Conservation (phyloP, 1,140 invertebrate genomes). For the Notospermus geniculatus region DNA sequence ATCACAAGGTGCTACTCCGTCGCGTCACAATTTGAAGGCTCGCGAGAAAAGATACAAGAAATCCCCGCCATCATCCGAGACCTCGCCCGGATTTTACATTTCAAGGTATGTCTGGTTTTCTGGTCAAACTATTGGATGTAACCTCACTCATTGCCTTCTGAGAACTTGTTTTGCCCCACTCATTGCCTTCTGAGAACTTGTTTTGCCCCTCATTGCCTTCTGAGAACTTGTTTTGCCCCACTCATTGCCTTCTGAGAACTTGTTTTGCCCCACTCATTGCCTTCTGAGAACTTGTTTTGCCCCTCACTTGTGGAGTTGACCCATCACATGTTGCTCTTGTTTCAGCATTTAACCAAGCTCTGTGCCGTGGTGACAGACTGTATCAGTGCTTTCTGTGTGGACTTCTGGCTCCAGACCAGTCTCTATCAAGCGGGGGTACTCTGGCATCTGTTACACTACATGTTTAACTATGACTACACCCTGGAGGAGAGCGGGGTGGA, state of each 20-base stretch:
- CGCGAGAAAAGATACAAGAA: slow-evolving; percentile 78
- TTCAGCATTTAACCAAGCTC: slow-evolving; percentile 74
- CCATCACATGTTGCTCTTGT: slow-evolving; percentile 17
- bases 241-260: too few species aligned
- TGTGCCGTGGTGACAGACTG: slow-evolving; percentile 82
- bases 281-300: too few species aligned
- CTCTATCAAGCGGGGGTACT: slow-evolving; percentile 88
- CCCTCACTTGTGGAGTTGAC: too few species aligned
- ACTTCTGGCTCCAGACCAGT: slow-evolving; percentile 82
- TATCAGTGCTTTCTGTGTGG: slow-evolving; percentile 75
- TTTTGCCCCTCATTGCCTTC: too few species aligned
- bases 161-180: too few species aligned
- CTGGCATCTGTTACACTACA: slow-evolving; percentile 86
- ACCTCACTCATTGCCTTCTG: too few species aligned
- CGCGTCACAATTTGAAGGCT: slow-evolving; percentile 88
- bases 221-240: too few species aligned
- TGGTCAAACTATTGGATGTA: slow-evolving; percentile 27
- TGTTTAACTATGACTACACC: slow-evolving; percentile 97
- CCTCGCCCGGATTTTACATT: slow-evolving; percentile 85
- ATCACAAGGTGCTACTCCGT: slow-evolving; percentile 90
- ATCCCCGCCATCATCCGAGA: slow-evolving; percentile 83
- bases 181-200: too few species aligned
- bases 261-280: too few species aligned
- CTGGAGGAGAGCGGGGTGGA: slow-evolving; percentile 94
- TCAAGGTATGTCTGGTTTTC: slow-evolving; percentile 68